Conservation (phyloP, 35 echinoderm and acorn worm species). For the Lytechinus pictus region DNA sequence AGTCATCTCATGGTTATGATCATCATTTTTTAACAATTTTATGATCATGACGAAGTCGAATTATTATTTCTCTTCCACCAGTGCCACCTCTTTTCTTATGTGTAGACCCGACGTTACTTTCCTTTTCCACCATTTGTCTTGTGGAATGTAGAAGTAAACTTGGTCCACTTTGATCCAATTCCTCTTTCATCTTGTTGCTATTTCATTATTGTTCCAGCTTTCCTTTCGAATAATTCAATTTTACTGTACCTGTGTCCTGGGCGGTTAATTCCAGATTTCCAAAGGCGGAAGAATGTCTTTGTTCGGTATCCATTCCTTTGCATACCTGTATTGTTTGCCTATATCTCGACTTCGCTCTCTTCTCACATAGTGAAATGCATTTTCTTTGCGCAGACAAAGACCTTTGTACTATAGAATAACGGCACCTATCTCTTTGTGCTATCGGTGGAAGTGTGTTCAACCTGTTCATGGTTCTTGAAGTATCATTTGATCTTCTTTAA, state of each 20-base stretch:
- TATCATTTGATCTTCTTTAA: neutral
- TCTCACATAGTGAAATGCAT: neutral
- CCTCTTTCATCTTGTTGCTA: neutral
- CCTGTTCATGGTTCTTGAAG: neutral
- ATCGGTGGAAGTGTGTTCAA: neutral
- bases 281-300: neutral
- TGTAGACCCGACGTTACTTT: too few species aligned
- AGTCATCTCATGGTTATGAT: too few species aligned
- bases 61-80: too few species aligned
- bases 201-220: neutral
- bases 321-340: neutral
- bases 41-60: too few species aligned
- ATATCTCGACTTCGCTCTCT: neutral
- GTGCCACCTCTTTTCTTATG: too few species aligned
- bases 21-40: too few species aligned
- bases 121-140: neutral
- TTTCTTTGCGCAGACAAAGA: neutral
- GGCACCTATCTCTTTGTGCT: neutral
- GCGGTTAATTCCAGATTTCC: neutral
- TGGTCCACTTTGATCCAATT: neutral
- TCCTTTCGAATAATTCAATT: neutral
- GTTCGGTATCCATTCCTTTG: neutral
- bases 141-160: neutral
- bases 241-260: neutral
- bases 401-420: neutral